Percentiles rank a stretch among this genome's conserved stretches.
phyloP scores from a whole-genome alignment of 1,140 invertebrate species.

The Euura lappo region DNA sequence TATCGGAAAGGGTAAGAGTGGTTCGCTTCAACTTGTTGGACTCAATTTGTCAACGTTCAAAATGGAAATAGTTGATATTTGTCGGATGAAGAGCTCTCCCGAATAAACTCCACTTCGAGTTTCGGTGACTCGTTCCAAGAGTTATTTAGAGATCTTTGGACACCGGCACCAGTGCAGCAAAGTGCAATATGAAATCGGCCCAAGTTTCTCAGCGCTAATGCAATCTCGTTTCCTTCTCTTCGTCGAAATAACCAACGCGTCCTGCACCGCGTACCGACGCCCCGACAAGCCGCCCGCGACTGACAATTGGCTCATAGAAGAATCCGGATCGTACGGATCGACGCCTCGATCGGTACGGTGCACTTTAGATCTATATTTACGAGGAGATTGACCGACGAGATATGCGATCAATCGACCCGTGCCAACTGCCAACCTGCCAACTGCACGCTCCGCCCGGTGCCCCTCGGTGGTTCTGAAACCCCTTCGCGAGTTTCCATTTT shows the following conservation, averaged over 20 bases:
- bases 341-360: conserved; percentile 42
- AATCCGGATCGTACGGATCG: conserved; percentile 32
- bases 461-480: no score
- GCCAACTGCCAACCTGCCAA: conserved; percentile 41
- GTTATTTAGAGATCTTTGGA: not conserved
- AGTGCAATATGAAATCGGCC: not conserved
- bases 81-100: not conserved
- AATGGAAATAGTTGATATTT: not conserved
- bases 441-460: not conserved
- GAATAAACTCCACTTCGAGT: not conserved
- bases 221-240: not conserved
- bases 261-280: no score
- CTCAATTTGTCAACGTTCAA: not conserved
- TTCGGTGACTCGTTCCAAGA: not conserved
- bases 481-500: no score
- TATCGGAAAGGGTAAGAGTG: no score
- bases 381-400: conserved; percentile 54
- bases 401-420: conserved; percentile 53
- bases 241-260: no score
- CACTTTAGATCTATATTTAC: conserved; percentile 51
- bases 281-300: no score
- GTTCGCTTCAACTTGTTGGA: no score
- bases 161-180: not conserved
- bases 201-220: not conserved
- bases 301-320: no score